These are phyloP conservation scores for Balaeniceps rex DNA, from an alignment of 2,113 vertebrate genomes.

Conservation along the genomic window DNA sequence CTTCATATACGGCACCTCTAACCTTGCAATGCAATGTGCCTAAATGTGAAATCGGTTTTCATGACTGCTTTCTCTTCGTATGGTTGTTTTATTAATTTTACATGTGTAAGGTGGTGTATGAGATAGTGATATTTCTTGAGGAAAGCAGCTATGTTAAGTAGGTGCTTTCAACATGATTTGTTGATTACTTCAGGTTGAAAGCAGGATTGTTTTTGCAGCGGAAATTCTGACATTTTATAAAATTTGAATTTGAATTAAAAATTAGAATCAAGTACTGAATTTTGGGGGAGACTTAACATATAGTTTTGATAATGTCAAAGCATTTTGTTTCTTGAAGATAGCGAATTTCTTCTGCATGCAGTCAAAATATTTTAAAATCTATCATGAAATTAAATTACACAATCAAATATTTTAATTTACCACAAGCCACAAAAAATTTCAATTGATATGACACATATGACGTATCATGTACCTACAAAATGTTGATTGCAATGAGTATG, in stretches of 20 bases:
- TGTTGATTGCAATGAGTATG: rapidly evolving
- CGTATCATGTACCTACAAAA: background rate
- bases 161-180: background rate
- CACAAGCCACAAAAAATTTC: rapidly evolving
- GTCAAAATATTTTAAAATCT: background rate
- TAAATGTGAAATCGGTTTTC: background rate
- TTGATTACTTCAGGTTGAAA: background rate
- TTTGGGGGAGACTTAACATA: background rate
- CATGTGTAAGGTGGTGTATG: background rate
- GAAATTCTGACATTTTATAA: background rate
- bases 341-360: background rate
- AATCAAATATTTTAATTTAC: background rate
- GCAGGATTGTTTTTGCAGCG: background rate
- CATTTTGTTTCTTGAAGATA: background rate
- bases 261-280: background rate
- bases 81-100: background rate
- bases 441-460: rapidly evolving
- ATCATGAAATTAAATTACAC: background rate
- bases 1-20: background rate
- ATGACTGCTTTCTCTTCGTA: no score
- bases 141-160: background rate
- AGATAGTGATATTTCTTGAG: background rate
- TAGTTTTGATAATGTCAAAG: background rate
- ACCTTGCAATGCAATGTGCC: background rate
- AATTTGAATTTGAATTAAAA: background rate